Percentiles rank a stretch among this genome's conserved stretches.
phyloP scores from a whole-genome alignment of 1,140 invertebrate genomes.

The Ooceraea biroi region DNA sequence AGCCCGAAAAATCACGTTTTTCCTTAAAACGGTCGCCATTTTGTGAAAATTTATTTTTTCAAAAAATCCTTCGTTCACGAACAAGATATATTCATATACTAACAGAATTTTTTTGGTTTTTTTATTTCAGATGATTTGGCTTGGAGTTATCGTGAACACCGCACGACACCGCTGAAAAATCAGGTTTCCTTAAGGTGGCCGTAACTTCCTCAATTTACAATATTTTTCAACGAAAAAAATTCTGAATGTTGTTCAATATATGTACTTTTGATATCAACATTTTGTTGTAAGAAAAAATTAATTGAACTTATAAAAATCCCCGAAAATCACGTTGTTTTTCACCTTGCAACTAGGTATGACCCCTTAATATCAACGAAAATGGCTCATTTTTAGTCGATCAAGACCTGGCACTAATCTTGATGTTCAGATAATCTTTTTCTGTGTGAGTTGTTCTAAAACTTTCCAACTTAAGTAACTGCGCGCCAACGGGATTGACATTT shows the following conservation, averaged over 20 bases:
- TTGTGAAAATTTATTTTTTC: neutral
- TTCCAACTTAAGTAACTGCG: too few species aligned
- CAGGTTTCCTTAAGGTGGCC: neutral
- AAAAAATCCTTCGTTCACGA: neutral
- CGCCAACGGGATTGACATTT: too few species aligned
- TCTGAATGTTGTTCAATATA: neutral
- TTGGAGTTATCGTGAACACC: neutral
- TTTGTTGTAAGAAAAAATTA: neutral
- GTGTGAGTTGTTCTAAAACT: too few species aligned
- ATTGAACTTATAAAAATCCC: too few species aligned
- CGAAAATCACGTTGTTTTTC: constrained; percentile 1
- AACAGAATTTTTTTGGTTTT: constrained; percentile 9
- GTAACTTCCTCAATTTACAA: neutral
- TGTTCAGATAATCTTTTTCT: too few species aligned
- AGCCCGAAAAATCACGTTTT: neutral
- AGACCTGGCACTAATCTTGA: too few species aligned
- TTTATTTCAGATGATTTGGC: neutral
- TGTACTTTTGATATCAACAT: neutral
- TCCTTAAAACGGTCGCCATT: neutral
- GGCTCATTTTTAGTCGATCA: too few species aligned
- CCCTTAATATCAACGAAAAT: too few species aligned
- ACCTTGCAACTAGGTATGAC: neutral
- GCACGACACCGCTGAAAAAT: neutral
- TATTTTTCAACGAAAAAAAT: neutral
- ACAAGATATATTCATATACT: constrained; percentile 17